Percentiles rank a stretch among this genome's conserved stretches.
phyloP scores from a whole-genome alignment of 2,113 vertebrate genomes.

The Microtus ochrogaster region DNA sequence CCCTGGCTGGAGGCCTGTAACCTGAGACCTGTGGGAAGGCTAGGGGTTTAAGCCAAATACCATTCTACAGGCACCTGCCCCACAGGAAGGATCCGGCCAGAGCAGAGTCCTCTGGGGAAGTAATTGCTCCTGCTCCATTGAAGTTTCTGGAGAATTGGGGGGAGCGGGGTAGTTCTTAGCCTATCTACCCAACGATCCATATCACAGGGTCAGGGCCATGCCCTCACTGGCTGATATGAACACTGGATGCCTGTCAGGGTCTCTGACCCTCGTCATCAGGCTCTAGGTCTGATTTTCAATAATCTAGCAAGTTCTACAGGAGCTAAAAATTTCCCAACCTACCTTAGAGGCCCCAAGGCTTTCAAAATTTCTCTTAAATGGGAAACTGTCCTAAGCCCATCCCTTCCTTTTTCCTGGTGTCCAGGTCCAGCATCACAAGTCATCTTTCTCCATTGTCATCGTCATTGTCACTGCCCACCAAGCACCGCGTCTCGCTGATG shows the following conservation, averaged over 20 bases:
- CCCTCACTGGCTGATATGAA: not conserved
- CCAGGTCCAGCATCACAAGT: not conserved
- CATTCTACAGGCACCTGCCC: not conserved
- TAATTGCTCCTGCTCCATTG: not conserved
- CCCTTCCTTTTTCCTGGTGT: not conserved
- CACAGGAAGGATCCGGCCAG: accelerated
- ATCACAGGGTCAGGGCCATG: not conserved
- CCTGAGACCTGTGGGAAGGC: not conserved
- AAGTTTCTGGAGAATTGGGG: not conserved
- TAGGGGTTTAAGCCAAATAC: not conserved
- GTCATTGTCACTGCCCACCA: accelerated
- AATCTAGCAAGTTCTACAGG: not conserved
- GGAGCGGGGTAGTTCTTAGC: not conserved
- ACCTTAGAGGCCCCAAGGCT: not conserved
- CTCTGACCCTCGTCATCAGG: not conserved
- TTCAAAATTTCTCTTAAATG: not conserved
- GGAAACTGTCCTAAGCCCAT: not conserved
- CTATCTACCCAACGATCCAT: accelerated
- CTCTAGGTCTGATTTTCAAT: not conserved
- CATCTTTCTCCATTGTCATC: accelerated
- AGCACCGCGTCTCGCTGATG: too few relatives aligned
- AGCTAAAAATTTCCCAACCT: not conserved
- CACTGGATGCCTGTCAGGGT: not conserved
- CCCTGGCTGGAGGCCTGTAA: not conserved
- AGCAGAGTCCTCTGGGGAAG: not conserved